Percentiles rank a stretch among this genome's conserved stretches.
Evolutionary conservation across 2,797 vertebrate genomes (phyloP).

Genomic region (Neoniphon sammara): DNA sequence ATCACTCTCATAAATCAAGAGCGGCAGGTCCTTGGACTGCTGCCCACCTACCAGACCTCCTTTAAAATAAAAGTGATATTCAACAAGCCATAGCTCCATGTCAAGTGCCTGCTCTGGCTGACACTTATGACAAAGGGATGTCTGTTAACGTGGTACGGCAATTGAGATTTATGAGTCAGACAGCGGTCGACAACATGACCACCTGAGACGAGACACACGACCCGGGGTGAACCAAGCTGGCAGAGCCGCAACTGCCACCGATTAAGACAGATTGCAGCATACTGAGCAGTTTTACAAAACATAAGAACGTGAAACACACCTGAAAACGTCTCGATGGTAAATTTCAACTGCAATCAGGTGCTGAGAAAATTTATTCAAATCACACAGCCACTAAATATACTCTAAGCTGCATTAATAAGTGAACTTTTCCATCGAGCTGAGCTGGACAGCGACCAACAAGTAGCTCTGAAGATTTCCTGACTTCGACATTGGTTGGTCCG

Average conservation of each 20-base stretch:
- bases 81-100: constrained; percentile 30
- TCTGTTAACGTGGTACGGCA: constrained; percentile 28
- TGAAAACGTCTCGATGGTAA: neutral
- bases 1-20: constrained; percentile 51
- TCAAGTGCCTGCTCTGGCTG: constrained; percentile 26
- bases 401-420: constrained; percentile 59
- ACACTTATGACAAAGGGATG: constrained; percentile 32
- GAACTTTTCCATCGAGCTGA: constrained; percentile 67
- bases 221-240: constrained; percentile 13
- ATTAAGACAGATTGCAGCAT: neutral
- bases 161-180: constrained; percentile 3
- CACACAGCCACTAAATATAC: constrained; percentile 37
- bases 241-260: constrained; percentile 1
- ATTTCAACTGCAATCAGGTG: neutral
- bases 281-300: constrained; percentile 3
- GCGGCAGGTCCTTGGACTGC: constrained; percentile 18
- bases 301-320: neutral
- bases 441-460: constrained; percentile 67
- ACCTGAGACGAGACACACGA: constrained; percentile 26
- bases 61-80: constrained; percentile 6
- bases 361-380: constrained; percentile 33
- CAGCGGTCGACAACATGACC: constrained; percentile 19
- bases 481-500: constrained; percentile 53
- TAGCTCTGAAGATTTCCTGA: constrained; percentile 67
- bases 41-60: constrained; percentile 27